A percentile compares a stretch with the other conserved stretches of the same genome.
phyloP scores from a whole-genome alignment of 2,113 vertebrate species.

The Mormoops blainvillei region DNA sequence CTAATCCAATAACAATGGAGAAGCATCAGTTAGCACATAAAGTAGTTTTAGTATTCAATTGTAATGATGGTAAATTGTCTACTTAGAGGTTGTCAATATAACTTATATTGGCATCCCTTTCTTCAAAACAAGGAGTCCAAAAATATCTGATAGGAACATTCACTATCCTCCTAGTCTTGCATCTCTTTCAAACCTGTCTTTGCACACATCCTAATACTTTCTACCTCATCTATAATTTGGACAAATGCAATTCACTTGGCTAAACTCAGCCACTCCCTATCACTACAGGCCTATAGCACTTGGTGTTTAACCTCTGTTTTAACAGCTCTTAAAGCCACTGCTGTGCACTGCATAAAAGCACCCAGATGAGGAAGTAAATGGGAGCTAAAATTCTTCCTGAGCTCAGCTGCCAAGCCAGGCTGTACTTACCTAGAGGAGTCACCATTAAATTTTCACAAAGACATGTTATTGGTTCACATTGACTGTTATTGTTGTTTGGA shows the following conservation, averaged over 20 bases:
- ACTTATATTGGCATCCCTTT: neutral
- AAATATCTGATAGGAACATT: neutral
- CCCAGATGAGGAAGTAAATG: neutral
- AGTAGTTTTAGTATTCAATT: conserved; percentile 21
- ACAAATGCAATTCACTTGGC: neutral
- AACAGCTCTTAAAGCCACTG: neutral
- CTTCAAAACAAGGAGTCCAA: conserved; percentile 32
- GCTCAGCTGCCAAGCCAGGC: neutral
- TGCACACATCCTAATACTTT: neutral
- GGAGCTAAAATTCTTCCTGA: neutral
- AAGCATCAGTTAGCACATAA: conserved; percentile 28
- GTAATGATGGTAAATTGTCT: neutral
- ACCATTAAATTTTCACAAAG: neutral
- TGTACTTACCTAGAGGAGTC: neutral
- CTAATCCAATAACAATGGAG: conserved; percentile 14
- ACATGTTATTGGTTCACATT: neutral
- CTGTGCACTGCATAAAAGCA: neutral
- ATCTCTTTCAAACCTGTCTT: neutral
- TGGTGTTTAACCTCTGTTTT: neutral
- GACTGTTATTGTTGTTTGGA: neutral
- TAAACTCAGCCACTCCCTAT: neutral
- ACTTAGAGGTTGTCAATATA: neutral
- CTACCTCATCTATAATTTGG: neutral
- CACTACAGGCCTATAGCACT: neutral
- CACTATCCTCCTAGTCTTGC: neutral